Evolutionary conservation across 2,888 invertebrate species (phyloP).

Genomic region (Pegoplata infirma): DNA sequence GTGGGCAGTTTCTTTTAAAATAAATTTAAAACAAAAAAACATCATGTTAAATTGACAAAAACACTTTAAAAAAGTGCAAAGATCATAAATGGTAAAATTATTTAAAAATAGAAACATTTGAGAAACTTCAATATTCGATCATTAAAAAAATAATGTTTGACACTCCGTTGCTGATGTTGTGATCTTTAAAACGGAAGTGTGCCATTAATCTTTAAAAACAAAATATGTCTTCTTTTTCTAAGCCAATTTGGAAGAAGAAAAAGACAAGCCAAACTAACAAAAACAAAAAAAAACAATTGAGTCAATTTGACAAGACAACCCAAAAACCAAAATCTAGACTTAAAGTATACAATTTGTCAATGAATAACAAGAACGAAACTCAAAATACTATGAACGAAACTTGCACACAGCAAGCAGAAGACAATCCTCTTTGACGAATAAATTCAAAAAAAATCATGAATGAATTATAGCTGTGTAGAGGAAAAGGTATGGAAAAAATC

Average conservation of each 20-base stretch:
- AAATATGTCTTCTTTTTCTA: constrained; percentile 36
- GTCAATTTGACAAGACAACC: constrained; percentile 38
- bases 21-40: constrained; percentile 16
- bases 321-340: constrained; percentile 11
- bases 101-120: background rate
- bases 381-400: background rate
- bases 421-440: constrained; percentile 41
- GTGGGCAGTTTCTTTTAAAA: constrained; percentile 32
- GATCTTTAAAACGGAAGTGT: constrained; percentile 53
- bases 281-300: constrained; percentile 14
- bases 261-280: constrained; percentile 16
- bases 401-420: background rate
- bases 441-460: background rate
- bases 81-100: constrained; percentile 34
- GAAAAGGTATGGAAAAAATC: background rate
- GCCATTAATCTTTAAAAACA: constrained; percentile 54
- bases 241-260: constrained; percentile 5
- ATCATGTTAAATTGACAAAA: constrained; percentile 33
- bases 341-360: constrained; percentile 42
- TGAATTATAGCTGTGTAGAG: constrained; percentile 22
- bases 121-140: constrained; percentile 28
- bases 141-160: constrained; percentile 21
- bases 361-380: constrained; percentile 8
- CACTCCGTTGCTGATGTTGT: constrained; percentile 8
- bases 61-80: constrained; percentile 52